Conservation (phyloP, 2,888 invertebrate species). For the Agrochola circellaris region DNA sequence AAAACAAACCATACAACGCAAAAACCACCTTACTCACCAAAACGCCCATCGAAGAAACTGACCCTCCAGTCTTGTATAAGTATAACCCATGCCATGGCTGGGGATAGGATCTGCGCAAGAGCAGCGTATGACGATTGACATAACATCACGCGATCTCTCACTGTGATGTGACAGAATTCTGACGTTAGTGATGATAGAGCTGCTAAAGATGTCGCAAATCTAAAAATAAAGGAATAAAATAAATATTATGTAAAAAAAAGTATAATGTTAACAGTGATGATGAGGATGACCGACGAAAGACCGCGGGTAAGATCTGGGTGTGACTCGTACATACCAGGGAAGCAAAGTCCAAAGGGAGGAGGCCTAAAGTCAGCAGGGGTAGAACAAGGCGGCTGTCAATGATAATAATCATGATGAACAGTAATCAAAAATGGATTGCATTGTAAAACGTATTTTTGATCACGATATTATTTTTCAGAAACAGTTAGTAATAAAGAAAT, state of each 20-base stretch:
- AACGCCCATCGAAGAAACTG: conserved; percentile 73
- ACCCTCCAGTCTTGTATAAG: conserved; percentile 77
- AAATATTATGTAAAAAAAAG: conserved; percentile 10
- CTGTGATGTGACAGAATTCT: conserved; percentile 78
- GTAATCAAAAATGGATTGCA: not conserved
- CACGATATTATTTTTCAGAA: not conserved
- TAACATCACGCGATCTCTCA: conserved; percentile 79
- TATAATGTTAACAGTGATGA: not conserved
- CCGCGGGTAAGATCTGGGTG: not conserved
- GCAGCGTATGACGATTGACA: conserved; percentile 77
- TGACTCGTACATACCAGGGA: not conserved
- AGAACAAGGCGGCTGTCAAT: not conserved
- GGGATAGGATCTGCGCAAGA: conserved; percentile 73
- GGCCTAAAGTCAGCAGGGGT: not conserved
- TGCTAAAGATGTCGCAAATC: conserved; percentile 78
- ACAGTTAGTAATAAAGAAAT: not conserved
- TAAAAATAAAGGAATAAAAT: conserved; percentile 59
- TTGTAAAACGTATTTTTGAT: not conserved
- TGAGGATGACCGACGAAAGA: not conserved
- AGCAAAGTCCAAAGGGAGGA: not conserved
- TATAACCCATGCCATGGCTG: conserved; percentile 79
- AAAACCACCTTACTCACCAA: conserved; percentile 71
- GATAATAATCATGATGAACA: not conserved
- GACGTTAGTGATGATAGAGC: conserved; percentile 75
- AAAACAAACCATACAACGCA: rapidly evolving